A percentile compares a stretch with the other conserved stretches of the same genome.
These are phyloP conservation scores for Bucorvus abyssinicus DNA, from an alignment of 2,797 vertebrate genomes.

Conservation along the genomic window DNA sequence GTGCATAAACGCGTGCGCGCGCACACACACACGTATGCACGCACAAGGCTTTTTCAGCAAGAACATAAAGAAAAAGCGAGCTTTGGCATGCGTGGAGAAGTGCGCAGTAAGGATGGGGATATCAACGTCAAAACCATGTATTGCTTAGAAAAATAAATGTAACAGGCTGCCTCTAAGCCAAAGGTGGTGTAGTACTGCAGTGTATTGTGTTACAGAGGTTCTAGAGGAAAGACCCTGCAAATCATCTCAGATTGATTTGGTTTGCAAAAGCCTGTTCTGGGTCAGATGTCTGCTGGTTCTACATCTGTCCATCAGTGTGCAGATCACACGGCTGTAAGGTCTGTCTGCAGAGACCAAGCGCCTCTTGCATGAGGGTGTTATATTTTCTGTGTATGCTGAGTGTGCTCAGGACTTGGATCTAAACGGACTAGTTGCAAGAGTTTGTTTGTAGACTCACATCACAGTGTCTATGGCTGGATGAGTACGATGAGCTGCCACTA, in stretches of 20 bases:
- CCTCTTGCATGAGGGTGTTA: neutral
- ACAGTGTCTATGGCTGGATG: neutral
- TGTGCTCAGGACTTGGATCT: neutral
- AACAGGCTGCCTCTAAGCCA: neutral
- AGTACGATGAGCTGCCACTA: neutral
- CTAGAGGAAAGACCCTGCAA: too few species aligned
- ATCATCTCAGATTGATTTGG: neutral
- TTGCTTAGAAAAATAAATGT: neutral
- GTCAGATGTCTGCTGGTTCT: neutral
- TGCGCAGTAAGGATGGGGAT: neutral
- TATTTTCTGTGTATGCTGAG: accelerated
- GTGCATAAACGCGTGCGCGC: accelerated
- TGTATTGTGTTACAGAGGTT: accelerated
- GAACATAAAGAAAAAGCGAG: neutral
- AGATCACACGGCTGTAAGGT: accelerated
- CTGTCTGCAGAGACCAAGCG: neutral
- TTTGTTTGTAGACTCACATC: neutral
- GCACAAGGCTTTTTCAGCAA: neutral
- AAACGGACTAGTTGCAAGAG: neutral
- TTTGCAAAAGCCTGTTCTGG: neutral
- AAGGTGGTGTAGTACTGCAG: neutral
- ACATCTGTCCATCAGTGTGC: neutral
- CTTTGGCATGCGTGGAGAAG: neutral
- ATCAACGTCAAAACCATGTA: neutral
- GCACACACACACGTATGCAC: accelerated